Percentiles rank a stretch among this genome's conserved stretches.
Evolutionary conservation across 2,888 invertebrate genomes (phyloP).

Genomic region (Monopis laevigella): DNA sequence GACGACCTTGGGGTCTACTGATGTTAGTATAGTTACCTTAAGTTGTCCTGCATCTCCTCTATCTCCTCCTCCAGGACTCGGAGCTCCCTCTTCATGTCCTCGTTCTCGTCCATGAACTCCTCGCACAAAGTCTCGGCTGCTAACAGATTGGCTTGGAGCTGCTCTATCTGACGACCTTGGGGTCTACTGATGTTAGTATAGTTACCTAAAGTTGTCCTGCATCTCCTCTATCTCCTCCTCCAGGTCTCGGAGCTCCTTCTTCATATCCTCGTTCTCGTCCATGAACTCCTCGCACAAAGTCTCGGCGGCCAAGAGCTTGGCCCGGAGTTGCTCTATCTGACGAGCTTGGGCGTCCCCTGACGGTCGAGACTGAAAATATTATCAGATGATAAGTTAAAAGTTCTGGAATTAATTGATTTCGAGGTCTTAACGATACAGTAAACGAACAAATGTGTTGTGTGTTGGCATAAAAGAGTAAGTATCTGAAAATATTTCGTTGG

Average conservation of each 20-base stretch:
- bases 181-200: background rate
- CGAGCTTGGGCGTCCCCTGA: constrained; percentile 67
- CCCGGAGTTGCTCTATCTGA: constrained; percentile 76
- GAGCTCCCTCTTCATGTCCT: constrained; percentile 92
- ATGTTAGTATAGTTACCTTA: constrained; percentile 66
- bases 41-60: constrained; percentile 98
- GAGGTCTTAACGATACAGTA: too few relatives aligned
- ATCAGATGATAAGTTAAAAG: too few relatives aligned
- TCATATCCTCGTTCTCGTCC: constrained; percentile 96
- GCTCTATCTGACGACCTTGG: constrained; percentile 70
- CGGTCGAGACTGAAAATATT: constrained; percentile 52
- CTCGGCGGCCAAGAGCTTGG: constrained; percentile 90
- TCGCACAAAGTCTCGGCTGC: constrained; percentile 93
- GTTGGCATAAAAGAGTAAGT: too few relatives aligned
- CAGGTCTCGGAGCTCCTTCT: constrained; percentile 90
- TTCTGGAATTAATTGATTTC: too few relatives aligned
- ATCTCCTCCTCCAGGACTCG: constrained; percentile 95
- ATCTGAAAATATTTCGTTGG: too few relatives aligned
- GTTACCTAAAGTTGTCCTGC: constrained; percentile 91
- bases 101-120: constrained; percentile 95
- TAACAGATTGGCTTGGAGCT: constrained; percentile 82
- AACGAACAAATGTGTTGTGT: too few relatives aligned
- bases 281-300: constrained; percentile 91
- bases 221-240: constrained; percentile 99
- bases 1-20: constrained; percentile 66